Conservation (phyloP, 2,797 vertebrate species). For the Lagothrix lagotricha region DNA sequence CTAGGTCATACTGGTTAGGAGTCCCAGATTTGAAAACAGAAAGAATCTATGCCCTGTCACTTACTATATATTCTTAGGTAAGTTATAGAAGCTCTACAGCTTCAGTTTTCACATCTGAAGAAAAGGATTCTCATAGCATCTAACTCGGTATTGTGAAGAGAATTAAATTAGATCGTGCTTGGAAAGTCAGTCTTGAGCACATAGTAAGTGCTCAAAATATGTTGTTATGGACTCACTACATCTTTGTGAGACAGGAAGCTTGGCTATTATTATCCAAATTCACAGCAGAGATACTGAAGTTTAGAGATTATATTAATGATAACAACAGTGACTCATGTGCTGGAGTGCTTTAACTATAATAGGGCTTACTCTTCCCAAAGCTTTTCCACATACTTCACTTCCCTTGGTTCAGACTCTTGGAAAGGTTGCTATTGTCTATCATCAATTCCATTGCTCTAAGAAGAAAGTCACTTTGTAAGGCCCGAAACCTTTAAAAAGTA, state of each 20-base stretch:
- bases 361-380: background rate
- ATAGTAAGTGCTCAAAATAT: background rate
- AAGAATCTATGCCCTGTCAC: background rate
- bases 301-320: background rate
- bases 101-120: conserved; percentile 3
- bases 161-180: background rate
- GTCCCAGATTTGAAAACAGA: background rate
- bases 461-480: conserved; percentile 26
- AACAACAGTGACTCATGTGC: background rate
- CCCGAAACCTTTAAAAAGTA: background rate
- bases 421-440: background rate
- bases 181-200: background rate
- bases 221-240: background rate
- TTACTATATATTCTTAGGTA: background rate
- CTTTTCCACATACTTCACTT: background rate
- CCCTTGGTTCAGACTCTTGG: background rate
- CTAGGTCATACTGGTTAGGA: background rate
- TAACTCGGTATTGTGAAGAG: background rate
- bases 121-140: background rate
- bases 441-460: background rate
- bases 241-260: background rate
- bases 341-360: background rate
- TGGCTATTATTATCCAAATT: background rate
- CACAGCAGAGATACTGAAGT: background rate
- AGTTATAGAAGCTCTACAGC: background rate